These are phyloP conservation scores for rabbit (Oryctolagus cuniculus) DNA, from an alignment of 2,113 vertebrate species.

Conservation along the genomic window mOryCun1.1 NC_091444.1:23105001-23105500, in stretches of 20 bases:
- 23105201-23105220: neutral
- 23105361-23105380: neutral
- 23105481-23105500: neutral
- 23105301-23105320: neutral
- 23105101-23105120: slow-evolving; percentile 91
- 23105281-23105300: neutral
- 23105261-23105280: neutral
- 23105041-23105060: neutral
- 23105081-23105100: slow-evolving; percentile 89
- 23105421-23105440: neutral
- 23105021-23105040: neutral
- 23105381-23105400: rapidly evolving
- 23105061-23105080: slow-evolving; percentile 72
- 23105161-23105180: slow-evolving; percentile 86
- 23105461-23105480: neutral
- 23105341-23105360: too few relatives aligned
- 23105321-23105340: neutral
- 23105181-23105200: slow-evolving; percentile 49
- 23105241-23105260: neutral
- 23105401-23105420: rapidly evolving
- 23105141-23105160: slow-evolving; percentile 91
- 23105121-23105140: slow-evolving; percentile 92
- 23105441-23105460: too few relatives aligned
- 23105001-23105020: neutral
- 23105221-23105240: neutral